Percentiles rank a stretch among this genome's conserved stretches.
These are phyloP conservation scores for Schlechtendalia chinensis DNA, from an alignment of 1,140 invertebrate species.

Conservation along the genomic window DNA sequence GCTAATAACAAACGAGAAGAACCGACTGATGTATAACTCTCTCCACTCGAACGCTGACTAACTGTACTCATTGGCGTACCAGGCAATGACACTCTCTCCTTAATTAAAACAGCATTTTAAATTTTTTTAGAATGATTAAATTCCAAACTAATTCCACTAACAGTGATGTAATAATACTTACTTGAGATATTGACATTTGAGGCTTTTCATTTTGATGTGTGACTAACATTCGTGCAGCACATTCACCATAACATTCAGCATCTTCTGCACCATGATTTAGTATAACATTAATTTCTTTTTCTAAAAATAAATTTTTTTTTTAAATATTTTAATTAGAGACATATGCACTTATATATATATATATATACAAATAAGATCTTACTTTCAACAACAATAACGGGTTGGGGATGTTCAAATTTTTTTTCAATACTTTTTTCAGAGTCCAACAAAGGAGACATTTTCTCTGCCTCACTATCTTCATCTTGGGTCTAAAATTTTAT, in stretches of 20 bases:
- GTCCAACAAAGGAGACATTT: constrained; percentile 70
- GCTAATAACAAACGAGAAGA: constrained; percentile 68
- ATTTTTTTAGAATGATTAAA: neutral
- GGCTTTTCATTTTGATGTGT: constrained; percentile 45
- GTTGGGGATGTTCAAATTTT: constrained; percentile 18
- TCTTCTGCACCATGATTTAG: constrained; percentile 45
- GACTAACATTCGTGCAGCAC: constrained; percentile 13
- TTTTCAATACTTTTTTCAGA: constrained; percentile 48
- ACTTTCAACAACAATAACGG: constrained; percentile 24
- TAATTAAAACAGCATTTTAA: neutral
- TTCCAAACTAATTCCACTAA: neutral
- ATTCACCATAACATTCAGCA: constrained; percentile 43
- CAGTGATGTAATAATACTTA: neutral
- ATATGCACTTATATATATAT: neutral
- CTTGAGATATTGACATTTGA: constrained; percentile 27
- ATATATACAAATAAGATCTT: neutral
- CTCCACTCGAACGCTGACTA: constrained; percentile 69
- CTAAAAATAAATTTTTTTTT: neutral
- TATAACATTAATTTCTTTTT: constrained; percentile 48
- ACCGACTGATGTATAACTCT: constrained; percentile 72
- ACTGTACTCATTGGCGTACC: constrained; percentile 67
- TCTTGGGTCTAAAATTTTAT: constrained; percentile 59
- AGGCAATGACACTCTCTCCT: constrained; percentile 54
- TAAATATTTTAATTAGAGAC: too few relatives aligned
- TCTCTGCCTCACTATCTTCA: constrained; percentile 78